Conservation (phyloP, 2,797 vertebrate genomes). For the Nannoperca obscura region DNA sequence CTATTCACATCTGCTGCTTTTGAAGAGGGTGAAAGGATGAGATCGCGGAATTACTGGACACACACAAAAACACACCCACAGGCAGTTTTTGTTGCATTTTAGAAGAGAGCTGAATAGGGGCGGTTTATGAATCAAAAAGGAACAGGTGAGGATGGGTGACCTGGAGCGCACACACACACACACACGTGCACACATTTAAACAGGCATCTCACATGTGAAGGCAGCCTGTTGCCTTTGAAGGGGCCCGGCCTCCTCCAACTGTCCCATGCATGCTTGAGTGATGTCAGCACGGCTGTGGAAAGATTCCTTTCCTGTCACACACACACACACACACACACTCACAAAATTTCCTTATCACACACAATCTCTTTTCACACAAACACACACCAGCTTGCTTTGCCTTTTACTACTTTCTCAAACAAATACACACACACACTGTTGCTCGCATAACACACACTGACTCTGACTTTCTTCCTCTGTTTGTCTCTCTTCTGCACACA, state of each 20-base stretch:
- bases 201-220: constrained; percentile 70
- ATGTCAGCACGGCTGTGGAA: constrained; percentile 79
- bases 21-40: constrained; percentile 33
- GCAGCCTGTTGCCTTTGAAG: constrained; percentile 70
- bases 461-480: constrained; percentile 48
- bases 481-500: constrained; percentile 36
- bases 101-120: constrained; percentile 55
- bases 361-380: constrained; percentile 35
- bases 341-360: constrained; percentile 43
- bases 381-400: constrained; percentile 19
- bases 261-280: constrained; percentile 78
- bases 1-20: constrained; percentile 49
- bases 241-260: constrained; percentile 74
- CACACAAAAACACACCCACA: constrained; percentile 15
- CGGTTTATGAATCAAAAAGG: constrained; percentile 57
- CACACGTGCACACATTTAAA: constrained; percentile 24
- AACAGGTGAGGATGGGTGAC: constrained; percentile 69
- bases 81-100: constrained; percentile 38
- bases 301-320: constrained; percentile 82
- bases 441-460: constrained; percentile 43
- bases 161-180: constrained; percentile 32
- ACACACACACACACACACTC: constrained; percentile 29
- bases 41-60: constrained; percentile 27
- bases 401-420: constrained; percentile 48
- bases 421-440: constrained; percentile 30